Conservation (phyloP, 2,113 vertebrate genomes). For the Pogonocichla stellata region DNA sequence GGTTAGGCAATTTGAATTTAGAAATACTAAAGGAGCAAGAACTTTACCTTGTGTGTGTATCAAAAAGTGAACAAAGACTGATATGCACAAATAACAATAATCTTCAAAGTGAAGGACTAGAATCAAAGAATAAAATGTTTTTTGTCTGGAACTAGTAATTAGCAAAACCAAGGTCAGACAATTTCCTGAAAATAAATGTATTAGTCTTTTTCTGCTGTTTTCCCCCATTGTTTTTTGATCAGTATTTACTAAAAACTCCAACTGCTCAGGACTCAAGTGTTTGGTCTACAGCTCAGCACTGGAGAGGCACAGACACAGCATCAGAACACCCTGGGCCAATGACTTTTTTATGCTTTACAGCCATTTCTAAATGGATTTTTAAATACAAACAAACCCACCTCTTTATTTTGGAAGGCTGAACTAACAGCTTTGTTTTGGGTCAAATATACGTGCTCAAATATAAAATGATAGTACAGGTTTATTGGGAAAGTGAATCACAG, state of each 20-base stretch:
- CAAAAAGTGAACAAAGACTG: neutral
- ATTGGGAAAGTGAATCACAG: neutral
- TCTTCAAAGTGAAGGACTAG: slow-evolving; percentile 24
- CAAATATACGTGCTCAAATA: neutral
- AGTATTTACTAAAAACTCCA: slow-evolving; percentile 20
- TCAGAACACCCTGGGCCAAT: neutral
- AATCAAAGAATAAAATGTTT: slow-evolving; percentile 43
- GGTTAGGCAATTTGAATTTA: neutral
- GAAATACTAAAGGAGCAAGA: neutral
- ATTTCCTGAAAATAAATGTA: slow-evolving; percentile 13
- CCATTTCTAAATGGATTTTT: neutral
- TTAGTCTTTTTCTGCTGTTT: neutral
- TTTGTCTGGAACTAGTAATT: slow-evolving; percentile 38
- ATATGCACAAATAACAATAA: neutral
- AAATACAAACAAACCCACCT: neutral
- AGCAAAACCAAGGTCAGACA: slow-evolving; percentile 60
- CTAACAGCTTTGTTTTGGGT: neutral
- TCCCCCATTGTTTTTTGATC: slow-evolving; percentile 9
- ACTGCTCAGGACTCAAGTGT: slow-evolving; percentile 24
- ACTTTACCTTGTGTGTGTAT: neutral
- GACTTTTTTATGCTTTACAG: neutral
- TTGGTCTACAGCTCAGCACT: slow-evolving; percentile 37
- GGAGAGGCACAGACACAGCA: slow-evolving; percentile 27
- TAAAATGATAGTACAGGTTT: neutral
- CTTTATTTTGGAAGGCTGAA: neutral